Evolutionary conservation across 2,797 vertebrate species (phyloP), one percentile per base, ranked within the genome.

Genomic region (Ibycter americanus): DNA sequence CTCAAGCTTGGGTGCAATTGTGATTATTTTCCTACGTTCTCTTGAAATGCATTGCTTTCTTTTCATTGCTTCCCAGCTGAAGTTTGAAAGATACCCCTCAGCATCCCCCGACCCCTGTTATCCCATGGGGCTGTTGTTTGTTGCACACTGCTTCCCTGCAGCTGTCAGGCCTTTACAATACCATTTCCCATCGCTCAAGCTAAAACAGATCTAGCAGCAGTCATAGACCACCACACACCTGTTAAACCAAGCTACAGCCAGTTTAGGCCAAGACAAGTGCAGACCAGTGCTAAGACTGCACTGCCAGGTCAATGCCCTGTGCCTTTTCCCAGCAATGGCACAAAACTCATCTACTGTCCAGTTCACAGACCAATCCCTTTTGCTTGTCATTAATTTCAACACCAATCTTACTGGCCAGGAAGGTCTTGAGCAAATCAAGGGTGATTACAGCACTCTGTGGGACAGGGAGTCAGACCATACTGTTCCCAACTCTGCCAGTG

Each of bases 131-230:
- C 8, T 42, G 32, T 18, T 40, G 4, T 56, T 58, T 26, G 36
- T 15, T 11, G 3, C 51, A 44, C 27, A 16, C 15, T 16, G 12
- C 1, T 32, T 58, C 36, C 18, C 36, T 32, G 26, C 22, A 27
- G 6, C 14, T 72, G 2, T 42, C 9, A 6, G n/a, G 34, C 32
- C 21, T 58, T 70, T 51, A 23, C 6, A 23, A n/a, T 31, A 6
- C 2, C 4, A 11, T 65, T 58, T 65, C 51, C 22, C 31, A 26
- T 19, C 0, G 2, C 18, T 72, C 11, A 56, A 15, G 14, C 26
- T 42, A 56, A 56, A 72, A 31, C 9, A 42, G 42, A 36, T 51
- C 51, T 65, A 32, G 31, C 51, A 80, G 26, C 17, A 80, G 44
- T 12, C 58, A 36, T 10, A 3, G 44, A 15, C 31, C 8, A 27